A percentile compares a stretch with the other conserved stretches of the same genome.
These are phyloP conservation scores for Pelecanus crispus DNA, from an alignment of 2,113 vertebrate species.

Conservation along the genomic window DNA sequence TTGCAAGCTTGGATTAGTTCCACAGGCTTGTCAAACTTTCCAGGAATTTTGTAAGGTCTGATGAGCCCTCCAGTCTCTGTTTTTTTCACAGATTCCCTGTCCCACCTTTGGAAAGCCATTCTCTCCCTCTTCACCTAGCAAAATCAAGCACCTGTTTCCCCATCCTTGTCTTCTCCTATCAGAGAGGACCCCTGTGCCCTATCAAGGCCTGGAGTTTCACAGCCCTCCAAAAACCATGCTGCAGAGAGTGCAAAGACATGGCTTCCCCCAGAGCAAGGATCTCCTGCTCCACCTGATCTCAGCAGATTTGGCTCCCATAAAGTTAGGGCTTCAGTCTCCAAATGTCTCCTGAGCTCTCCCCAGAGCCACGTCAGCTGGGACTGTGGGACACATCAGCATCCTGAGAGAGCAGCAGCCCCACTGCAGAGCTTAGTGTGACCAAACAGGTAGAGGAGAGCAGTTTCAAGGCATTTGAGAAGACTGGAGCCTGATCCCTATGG, in stretches of 20 bases:
- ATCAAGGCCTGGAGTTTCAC: neutral
- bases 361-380: neutral
- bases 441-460: neutral
- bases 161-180: neutral
- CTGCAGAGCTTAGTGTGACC: neutral
- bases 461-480: neutral
- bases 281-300: neutral
- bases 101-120: neutral
- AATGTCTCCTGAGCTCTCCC: neutral
- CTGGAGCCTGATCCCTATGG: neutral
- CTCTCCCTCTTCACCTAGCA: neutral
- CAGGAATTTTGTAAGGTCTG: neutral
- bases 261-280: neutral
- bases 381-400: neutral
- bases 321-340: neutral
- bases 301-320: neutral
- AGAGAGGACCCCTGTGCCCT: neutral
- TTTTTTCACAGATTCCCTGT: neutral
- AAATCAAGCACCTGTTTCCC: neutral
- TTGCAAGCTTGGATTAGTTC: neutral
- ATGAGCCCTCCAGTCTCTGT: neutral
- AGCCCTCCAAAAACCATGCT: accelerated
- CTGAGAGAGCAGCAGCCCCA: neutral
- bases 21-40: neutral
- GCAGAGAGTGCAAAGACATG: neutral